These are phyloP conservation scores for Notolepis coatsorum DNA, from an alignment of 2,797 vertebrate genomes.

Conservation along the genomic window DNA sequence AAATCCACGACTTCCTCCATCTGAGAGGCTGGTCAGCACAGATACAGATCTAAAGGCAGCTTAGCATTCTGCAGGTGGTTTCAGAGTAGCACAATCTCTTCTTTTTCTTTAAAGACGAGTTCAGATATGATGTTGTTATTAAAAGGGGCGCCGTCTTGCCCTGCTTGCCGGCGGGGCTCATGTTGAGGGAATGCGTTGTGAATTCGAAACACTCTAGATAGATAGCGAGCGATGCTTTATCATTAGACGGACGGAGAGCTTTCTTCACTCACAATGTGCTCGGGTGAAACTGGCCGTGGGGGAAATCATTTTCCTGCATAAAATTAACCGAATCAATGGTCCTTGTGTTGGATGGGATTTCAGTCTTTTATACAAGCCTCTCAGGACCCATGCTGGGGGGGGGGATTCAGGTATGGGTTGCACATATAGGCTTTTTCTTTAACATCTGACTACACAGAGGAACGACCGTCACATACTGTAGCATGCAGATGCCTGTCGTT, in stretches of 20 bases:
- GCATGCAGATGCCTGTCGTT: conserved; percentile 62
- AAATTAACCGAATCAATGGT: conserved; percentile 85
- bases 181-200: conserved; percentile 45
- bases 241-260: conserved; percentile 66
- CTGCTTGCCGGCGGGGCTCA: conserved; percentile 19
- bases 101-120: conserved; percentile 17
- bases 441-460: conserved; percentile 52
- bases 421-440: conserved; percentile 60
- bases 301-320: conserved; percentile 84
- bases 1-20: too few species aligned
- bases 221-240: conserved; percentile 71
- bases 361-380: conserved; percentile 73
- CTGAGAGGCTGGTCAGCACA: too few species aligned
- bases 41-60: conserved; percentile 37
- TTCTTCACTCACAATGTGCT: conserved; percentile 65
- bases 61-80: conserved; percentile 27
- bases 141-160: conserved; percentile 9
- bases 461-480: conserved; percentile 59
- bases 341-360: conserved; percentile 69
- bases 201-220: conserved; percentile 62
- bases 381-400: conserved; percentile 50
- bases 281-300: conserved; percentile 56
- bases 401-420: conserved; percentile 62
- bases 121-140: conserved; percentile 43
- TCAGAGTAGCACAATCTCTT: conserved; percentile 13